Evolutionary conservation across 2,797 vertebrate species (phyloP).

Genomic region (Enteromius unitaeniatus): DNA sequence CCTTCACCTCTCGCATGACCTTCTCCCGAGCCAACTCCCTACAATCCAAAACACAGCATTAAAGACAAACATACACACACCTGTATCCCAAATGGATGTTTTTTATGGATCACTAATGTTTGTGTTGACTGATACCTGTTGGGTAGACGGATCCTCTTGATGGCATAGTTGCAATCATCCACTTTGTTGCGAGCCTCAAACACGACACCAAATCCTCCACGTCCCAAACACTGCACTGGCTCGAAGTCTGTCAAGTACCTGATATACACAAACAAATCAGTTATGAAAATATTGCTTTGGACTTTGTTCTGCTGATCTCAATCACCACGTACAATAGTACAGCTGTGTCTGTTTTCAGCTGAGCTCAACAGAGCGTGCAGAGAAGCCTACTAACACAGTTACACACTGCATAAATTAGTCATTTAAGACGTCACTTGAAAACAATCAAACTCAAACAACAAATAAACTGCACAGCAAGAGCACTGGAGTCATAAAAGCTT

Average conservation of each 20-base stretch:
- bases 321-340: background rate
- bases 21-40: slow-evolving; percentile 96
- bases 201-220: slow-evolving; percentile 96
- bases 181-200: slow-evolving; percentile 99
- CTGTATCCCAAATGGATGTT: background rate
- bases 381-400: background rate
- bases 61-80: slow-evolving; percentile 20
- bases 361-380: background rate
- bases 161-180: slow-evolving; percentile 98
- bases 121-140: slow-evolving; percentile 83
- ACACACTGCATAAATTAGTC: background rate
- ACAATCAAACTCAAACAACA: slow-evolving; percentile 14
- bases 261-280: slow-evolving; percentile 29
- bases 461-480: slow-evolving; percentile 8
- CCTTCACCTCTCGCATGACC: slow-evolving; percentile 98
- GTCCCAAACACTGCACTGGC: slow-evolving; percentile 95
- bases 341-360: background rate
- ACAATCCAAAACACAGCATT: slow-evolving; percentile 28
- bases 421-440: slow-evolving; percentile 3
- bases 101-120: background rate
- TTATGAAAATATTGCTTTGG: background rate
- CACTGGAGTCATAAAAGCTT: slow-evolving; percentile 9
- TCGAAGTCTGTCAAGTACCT: slow-evolving; percentile 98
- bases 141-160: slow-evolving; percentile 97
- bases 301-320: background rate